phyloP scores from a whole-genome alignment of 2,113 vertebrate species.

The Anser brachyrhynchus region DNA sequence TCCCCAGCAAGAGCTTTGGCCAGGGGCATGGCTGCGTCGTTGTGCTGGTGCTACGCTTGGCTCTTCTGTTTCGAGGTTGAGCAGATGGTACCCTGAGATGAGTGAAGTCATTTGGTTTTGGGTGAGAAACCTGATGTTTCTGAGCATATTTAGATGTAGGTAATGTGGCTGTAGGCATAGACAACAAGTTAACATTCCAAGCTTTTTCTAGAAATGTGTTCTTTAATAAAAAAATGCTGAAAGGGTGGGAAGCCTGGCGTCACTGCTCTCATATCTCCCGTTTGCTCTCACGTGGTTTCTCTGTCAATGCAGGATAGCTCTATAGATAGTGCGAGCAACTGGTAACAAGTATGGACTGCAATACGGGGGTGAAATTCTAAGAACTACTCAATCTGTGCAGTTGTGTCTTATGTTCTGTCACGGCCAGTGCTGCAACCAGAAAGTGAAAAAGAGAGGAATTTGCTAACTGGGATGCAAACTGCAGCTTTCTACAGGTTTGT shows the following conservation, averaged over 20 bases:
- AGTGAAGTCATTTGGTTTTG: not conserved
- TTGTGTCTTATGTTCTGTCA: not conserved
- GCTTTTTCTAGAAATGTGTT: not conserved
- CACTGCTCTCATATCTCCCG: not conserved
- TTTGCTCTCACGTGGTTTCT: fast-evolving
- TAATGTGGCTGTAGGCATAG: not conserved
- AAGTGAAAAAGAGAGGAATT: not conserved
- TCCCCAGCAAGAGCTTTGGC: not conserved
- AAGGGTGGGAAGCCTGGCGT: not conserved
- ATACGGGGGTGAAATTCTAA: not conserved
- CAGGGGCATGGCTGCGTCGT: fast-evolving
- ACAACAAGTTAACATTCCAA: not conserved
- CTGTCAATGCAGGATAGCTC: not conserved
- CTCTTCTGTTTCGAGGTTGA: not conserved
- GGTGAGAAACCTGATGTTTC: not conserved
- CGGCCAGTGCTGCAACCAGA: not conserved
- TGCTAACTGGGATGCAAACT: not conserved
- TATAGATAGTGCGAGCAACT: not conserved
- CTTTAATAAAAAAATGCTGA: not conserved
- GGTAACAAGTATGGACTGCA: not conserved
- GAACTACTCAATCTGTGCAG: not conserved
- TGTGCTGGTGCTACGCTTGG: not conserved
- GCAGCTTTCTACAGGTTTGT: not conserved
- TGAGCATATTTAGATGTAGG: not conserved
- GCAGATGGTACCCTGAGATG: no score